Evolutionary conservation across 2,113 vertebrate genomes (phyloP), one percentile per base, ranked within the genome.

Genomic region (Malurus elegans): DNA sequence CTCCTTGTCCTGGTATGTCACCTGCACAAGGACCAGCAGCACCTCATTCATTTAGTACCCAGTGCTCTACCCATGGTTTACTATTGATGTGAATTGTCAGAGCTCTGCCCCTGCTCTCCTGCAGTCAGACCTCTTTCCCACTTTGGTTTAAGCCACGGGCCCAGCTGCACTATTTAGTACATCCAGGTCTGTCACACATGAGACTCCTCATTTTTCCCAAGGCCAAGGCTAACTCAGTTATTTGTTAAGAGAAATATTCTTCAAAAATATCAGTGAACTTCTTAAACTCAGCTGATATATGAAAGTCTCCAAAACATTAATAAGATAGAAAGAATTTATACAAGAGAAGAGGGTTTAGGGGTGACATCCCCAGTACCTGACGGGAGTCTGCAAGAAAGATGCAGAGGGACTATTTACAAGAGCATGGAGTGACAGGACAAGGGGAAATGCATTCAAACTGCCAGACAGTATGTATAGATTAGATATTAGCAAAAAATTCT

Each of bases 61-160:
- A n/a, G 18, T 4, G 45, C 38, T 36, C 45, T 16, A 28, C 1
- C 75, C 40, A n/a, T 9, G 18, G n/a, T 56, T 64, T 6, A 5
- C 8, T 32, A 7, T 9, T 0, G 0, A 15, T 20, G 9, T 8
- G 29, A 51, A 38, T 2, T 58, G 28, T 4, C 42, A 47, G 56
- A 47, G 58, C 1, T 1, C 38, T 53, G 40, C 14, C 74, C 28
- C 6, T 0, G 4, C 3, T 32, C 45, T 21, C 8, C 29, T 19
- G 24, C 67, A 54, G 18, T 32, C 26, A 28, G 17, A 45, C 12
- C 14, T 13, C 51, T 58, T 50, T 61, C 47, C 40, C 26, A 40
- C 8, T 38, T 0, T 11, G 29, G 34, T 1, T 47, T 26, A 40
- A 6, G 11, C 16, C 56, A 19, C 1, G 1, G 36, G 42, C 38